These are phyloP conservation scores for Pogonomyrmex californicus DNA, from an alignment of 1,140 invertebrate species.

Conservation along the genomic window DNA sequence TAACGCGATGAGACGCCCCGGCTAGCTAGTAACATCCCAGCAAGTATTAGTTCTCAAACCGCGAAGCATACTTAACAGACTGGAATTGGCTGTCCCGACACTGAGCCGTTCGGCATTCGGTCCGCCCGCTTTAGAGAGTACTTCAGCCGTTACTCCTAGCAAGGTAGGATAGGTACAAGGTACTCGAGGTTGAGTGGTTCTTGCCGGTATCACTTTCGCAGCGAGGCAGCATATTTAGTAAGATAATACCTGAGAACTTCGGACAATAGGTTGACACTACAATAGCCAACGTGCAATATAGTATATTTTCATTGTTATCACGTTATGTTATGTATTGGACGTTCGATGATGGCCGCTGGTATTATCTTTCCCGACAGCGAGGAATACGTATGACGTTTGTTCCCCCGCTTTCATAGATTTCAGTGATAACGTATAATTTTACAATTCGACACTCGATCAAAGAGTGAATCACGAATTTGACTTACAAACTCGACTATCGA, in stretches of 20 bases:
- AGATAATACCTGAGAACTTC: constrained; percentile 64
- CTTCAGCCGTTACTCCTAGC: constrained; percentile 71
- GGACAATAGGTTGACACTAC: constrained; percentile 64
- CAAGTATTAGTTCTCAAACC: constrained; percentile 72
- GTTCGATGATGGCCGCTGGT: constrained; percentile 8
- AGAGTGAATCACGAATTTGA: not conserved
- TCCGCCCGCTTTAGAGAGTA: constrained; percentile 67
- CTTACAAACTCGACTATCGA: not conserved
- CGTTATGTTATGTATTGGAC: constrained; percentile 1
- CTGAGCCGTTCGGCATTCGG: constrained; percentile 72
- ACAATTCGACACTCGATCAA: not conserved
- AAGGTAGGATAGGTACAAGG: constrained; percentile 63
- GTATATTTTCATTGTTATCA: constrained; percentile 52
- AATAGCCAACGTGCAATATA: constrained; percentile 55
- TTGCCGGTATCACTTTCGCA: constrained; percentile 74
- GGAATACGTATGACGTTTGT: constrained; percentile 6
- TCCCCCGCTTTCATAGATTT: not conserved
- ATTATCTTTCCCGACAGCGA: not conserved
- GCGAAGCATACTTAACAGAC: constrained; percentile 72
- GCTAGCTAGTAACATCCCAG: constrained; percentile 64
- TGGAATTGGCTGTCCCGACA: constrained; percentile 73
- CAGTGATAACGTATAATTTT: not conserved
- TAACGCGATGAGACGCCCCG: constrained; percentile 53
- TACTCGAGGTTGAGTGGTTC: constrained; percentile 70
- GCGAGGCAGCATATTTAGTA: constrained; percentile 71